These are phyloP conservation scores for Eilema sororculum DNA, from an alignment of 2,888 invertebrate genomes.

Conservation along the genomic window DNA sequence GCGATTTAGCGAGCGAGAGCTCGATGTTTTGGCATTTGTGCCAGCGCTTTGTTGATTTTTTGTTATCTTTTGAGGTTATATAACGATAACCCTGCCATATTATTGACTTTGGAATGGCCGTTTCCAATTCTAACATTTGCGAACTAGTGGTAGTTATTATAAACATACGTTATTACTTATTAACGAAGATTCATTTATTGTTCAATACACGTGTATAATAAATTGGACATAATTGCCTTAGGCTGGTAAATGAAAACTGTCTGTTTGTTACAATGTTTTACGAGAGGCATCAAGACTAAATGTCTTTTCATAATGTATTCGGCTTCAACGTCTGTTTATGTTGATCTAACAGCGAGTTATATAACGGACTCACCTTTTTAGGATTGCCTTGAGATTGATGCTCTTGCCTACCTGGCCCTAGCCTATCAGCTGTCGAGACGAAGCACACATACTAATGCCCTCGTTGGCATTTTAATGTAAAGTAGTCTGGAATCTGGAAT, in stretches of 20 bases:
- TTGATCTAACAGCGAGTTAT: slow-evolving; percentile 59
- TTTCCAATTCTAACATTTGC: slow-evolving; percentile 33
- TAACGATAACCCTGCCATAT: slow-evolving; percentile 52
- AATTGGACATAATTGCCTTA: background rate
- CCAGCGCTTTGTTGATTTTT: slow-evolving; percentile 54
- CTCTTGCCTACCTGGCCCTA: slow-evolving; percentile 41
- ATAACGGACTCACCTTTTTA: slow-evolving; percentile 67
- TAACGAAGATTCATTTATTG: background rate
- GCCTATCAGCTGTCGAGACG: slow-evolving; percentile 49
- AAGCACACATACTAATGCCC: slow-evolving; percentile 43
- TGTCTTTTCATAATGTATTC: slow-evolving; percentile 73
- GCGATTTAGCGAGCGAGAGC: slow-evolving; percentile 64
- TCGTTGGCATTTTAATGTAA: slow-evolving; percentile 32
- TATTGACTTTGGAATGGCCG: slow-evolving; percentile 41
- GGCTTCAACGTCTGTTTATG: slow-evolving; percentile 63
- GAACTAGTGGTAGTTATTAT: slow-evolving; percentile 26
- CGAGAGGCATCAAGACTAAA: slow-evolving; percentile 65
- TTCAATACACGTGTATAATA: background rate
- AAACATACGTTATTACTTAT: too few relatives aligned
- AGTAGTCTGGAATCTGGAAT: slow-evolving; percentile 19
- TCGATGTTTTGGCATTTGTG: slow-evolving; percentile 44
- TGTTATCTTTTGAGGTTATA: slow-evolving; percentile 57
- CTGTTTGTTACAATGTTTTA: slow-evolving; percentile 55
- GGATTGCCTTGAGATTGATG: slow-evolving; percentile 58
- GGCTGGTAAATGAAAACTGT: slow-evolving; percentile 49